A percentile compares a stretch with the other conserved stretches of the same genome.
phyloP scores from a whole-genome alignment of 1,140 invertebrate species.

The Pomacea maculata region DNA sequence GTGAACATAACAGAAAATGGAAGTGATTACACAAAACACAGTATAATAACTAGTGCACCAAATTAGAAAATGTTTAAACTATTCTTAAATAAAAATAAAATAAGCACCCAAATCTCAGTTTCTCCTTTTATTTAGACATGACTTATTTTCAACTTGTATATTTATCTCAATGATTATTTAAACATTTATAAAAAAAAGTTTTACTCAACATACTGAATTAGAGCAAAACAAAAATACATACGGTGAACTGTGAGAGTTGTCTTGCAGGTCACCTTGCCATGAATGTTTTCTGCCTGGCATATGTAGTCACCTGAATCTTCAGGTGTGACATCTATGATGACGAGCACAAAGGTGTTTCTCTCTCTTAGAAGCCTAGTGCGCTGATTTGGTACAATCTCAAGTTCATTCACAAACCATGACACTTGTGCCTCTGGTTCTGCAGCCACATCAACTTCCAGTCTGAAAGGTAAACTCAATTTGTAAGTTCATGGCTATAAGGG shows the following conservation, averaged over 20 bases:
- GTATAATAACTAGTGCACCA: background rate
- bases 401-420: constrained; percentile 58
- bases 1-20: constrained; percentile 21
- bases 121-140: background rate
- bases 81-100: background rate
- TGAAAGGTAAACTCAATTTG: constrained; percentile 26
- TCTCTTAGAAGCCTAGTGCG: constrained; percentile 53
- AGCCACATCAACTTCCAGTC: constrained; percentile 55
- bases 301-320: constrained; percentile 63
- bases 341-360: constrained; percentile 46
- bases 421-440: constrained; percentile 58
- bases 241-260: constrained; percentile 61
- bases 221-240: constrained; percentile 39
- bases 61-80: background rate
- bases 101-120: background rate
- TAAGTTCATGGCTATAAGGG: no score
- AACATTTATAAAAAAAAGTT: background rate
- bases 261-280: constrained; percentile 58
- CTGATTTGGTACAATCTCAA: constrained; percentile 45
- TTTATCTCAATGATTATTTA: background rate
- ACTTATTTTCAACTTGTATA: background rate
- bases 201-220: background rate
- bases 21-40: background rate
- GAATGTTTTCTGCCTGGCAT: constrained; percentile 59
- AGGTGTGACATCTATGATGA: constrained; percentile 55